phyloP scores from a whole-genome alignment of 2,797 vertebrate species.

The Chelon auratus region DNA sequence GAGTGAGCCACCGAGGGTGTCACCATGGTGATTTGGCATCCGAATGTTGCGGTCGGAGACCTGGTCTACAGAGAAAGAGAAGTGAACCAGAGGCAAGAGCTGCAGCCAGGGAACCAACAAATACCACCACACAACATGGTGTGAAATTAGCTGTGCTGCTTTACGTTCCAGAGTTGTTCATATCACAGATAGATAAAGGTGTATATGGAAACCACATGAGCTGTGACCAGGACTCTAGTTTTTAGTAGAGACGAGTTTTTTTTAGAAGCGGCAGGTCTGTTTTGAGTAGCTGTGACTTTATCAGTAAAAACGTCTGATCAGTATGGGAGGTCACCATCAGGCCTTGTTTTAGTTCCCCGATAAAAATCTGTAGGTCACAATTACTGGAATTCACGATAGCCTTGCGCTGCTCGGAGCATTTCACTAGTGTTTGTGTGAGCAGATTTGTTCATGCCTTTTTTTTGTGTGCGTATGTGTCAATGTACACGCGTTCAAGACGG shows the following conservation, averaged over 20 bases:
- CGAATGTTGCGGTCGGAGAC: slow-evolving; percentile 83
- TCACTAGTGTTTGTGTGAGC: background rate
- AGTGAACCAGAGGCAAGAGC: slow-evolving; percentile 69
- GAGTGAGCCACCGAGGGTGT: slow-evolving; percentile 83
- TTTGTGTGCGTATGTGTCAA: slow-evolving; percentile 6
- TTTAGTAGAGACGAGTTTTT: background rate
- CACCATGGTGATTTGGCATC: slow-evolving; percentile 87
- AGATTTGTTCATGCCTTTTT: background rate
- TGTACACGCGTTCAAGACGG: slow-evolving; percentile 30
- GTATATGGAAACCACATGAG: background rate
- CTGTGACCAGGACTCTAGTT: slow-evolving; percentile 1
- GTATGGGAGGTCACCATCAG: slow-evolving; percentile 38
- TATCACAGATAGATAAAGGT: background rate
- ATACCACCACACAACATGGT: slow-evolving; percentile 58
- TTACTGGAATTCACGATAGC: slow-evolving; percentile 38
- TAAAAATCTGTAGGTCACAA: slow-evolving; percentile 7
- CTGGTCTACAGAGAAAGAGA: slow-evolving; percentile 78
- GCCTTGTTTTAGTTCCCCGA: slow-evolving; percentile 22
- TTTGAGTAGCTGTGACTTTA: slow-evolving; percentile 30
- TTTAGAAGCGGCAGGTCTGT: slow-evolving; percentile 13
- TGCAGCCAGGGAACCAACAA: slow-evolving; percentile 58
- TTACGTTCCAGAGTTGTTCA: slow-evolving; percentile 8
- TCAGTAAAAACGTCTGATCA: slow-evolving; percentile 7
- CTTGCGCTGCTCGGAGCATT: slow-evolving; percentile 28
- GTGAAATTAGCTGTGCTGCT: slow-evolving; percentile 25